These are phyloP conservation scores for Pachliopta kotzebuea DNA, from an alignment of 2,888 invertebrate species.

Conservation along the genomic window DNA sequence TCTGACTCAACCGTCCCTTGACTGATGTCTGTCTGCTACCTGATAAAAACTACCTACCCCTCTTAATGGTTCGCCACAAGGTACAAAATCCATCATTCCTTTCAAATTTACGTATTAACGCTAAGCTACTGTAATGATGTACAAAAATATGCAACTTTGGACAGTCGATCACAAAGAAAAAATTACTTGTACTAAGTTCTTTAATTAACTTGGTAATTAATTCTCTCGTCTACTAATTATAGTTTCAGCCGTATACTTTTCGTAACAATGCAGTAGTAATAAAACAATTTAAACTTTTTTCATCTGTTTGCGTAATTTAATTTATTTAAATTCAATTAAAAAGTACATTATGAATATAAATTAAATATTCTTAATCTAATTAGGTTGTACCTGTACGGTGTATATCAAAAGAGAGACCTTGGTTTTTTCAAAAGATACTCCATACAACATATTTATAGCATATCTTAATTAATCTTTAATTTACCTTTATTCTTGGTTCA, in stretches of 20 bases:
- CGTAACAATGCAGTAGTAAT: not conserved
- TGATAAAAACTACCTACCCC: conserved; percentile 50
- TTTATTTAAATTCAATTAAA: not conserved
- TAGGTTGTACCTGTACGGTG: not conserved
- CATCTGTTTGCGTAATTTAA: not conserved
- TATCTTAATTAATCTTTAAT: too few species aligned
- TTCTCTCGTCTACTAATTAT: conserved; percentile 26
- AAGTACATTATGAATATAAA: not conserved
- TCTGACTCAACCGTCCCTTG: conserved; percentile 60
- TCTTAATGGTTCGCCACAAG: conserved; percentile 41
- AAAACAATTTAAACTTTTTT: conserved; percentile 1
- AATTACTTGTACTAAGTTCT: conserved; percentile 17
- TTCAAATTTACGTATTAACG: conserved; percentile 20
- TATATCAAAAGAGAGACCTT: not conserved
- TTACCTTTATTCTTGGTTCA: too few species aligned
- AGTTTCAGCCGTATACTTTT: not conserved
- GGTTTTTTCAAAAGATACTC: too few species aligned
- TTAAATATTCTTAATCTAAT: not conserved
- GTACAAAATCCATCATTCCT: conserved; percentile 36
- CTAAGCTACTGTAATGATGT: conserved; percentile 21
- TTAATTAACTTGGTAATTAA: conserved; percentile 28
- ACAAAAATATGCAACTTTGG: conserved; percentile 17
- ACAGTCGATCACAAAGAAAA: conserved; percentile 18
- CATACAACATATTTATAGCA: too few species aligned
- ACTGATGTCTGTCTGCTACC: conserved; percentile 65